Evolutionary conservation across 2,113 vertebrate species (phyloP).

Genomic region (Ochotona curzoniae): DNA sequence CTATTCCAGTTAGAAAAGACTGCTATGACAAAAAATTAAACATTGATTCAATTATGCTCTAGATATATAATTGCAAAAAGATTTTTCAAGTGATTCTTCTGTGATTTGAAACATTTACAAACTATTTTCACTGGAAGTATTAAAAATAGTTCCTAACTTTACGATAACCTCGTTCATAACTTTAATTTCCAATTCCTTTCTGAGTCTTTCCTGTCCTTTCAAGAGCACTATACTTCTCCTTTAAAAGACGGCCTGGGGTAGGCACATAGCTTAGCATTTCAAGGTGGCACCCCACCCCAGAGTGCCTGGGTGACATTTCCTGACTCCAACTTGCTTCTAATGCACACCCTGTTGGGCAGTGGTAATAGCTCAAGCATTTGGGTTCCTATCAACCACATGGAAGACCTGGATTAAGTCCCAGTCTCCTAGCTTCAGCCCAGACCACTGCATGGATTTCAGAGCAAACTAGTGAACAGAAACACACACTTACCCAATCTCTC

Average conservation of each 20-base stretch:
- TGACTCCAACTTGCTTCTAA: too few relatives aligned
- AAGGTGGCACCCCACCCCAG: too few relatives aligned
- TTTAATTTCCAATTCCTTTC: background rate
- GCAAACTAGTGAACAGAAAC: too few relatives aligned
- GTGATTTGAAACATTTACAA: background rate
- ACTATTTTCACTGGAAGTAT: slow-evolving; percentile 6
- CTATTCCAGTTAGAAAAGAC: background rate
- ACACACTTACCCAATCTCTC: too few relatives aligned
- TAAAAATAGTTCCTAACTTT: background rate
- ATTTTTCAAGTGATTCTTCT: background rate
- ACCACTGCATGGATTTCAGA: too few relatives aligned
- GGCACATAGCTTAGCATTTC: too few relatives aligned
- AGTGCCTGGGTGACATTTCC: too few relatives aligned
- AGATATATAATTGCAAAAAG: background rate
- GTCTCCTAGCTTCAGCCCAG: too few relatives aligned
- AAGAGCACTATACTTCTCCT: background rate
- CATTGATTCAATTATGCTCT: background rate
- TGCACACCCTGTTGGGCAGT: too few relatives aligned
- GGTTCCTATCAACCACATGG: too few relatives aligned
- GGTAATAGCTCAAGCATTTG: too few relatives aligned
- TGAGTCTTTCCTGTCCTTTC: background rate
- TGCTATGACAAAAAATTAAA: background rate
- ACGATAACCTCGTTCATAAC: background rate
- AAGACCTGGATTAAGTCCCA: too few relatives aligned
- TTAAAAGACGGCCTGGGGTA: background rate